phyloP scores from a whole-genome alignment of 2,113 vertebrate genomes.

The Varanus salvator region DNA sequence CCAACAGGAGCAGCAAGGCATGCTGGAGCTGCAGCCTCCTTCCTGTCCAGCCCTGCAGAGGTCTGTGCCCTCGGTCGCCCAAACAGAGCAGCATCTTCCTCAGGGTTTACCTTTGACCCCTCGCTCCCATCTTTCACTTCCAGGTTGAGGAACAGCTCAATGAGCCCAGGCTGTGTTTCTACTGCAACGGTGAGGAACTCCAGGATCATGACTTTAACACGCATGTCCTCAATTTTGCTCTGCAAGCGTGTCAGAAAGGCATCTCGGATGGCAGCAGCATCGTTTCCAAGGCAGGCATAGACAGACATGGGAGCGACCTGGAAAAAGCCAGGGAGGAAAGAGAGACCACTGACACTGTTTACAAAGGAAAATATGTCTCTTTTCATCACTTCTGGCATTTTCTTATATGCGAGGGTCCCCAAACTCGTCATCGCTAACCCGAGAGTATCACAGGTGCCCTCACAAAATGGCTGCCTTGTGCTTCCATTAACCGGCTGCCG shows the following conservation, averaged over 20 bases:
- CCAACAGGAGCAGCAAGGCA: too few species aligned
- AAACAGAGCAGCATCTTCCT: not conserved
- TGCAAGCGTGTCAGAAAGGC: conserved; percentile 94
- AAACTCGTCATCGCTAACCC: too few species aligned
- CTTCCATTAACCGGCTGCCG: too few species aligned
- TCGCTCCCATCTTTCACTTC: conserved; percentile 89
- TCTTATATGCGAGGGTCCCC: too few species aligned
- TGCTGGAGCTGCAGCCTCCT: too few species aligned
- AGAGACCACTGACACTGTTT: too few species aligned
- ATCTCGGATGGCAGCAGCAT: conserved; percentile 93
- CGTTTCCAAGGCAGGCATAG: conserved; percentile 93
- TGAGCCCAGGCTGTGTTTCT: conserved; percentile 97
- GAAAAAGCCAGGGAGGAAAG: not conserved
- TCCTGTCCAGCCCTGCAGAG: too few species aligned
- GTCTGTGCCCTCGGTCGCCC: not conserved
- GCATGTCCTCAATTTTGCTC: conserved; percentile 95
- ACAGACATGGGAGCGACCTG: conserved; percentile 99
- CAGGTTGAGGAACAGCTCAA: conserved; percentile 96
- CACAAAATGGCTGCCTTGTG: too few species aligned
- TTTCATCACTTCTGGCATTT: not conserved
- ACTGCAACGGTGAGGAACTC: conserved; percentile 97
- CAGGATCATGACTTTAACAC: conserved; percentile 97
- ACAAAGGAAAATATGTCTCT: not conserved
- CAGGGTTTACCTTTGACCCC: conserved; percentile 86
- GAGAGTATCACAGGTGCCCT: too few species aligned